Evolutionary conservation across 1,140 invertebrate genomes (phyloP).

Genomic region (Leptoteleia sp.): DNA sequence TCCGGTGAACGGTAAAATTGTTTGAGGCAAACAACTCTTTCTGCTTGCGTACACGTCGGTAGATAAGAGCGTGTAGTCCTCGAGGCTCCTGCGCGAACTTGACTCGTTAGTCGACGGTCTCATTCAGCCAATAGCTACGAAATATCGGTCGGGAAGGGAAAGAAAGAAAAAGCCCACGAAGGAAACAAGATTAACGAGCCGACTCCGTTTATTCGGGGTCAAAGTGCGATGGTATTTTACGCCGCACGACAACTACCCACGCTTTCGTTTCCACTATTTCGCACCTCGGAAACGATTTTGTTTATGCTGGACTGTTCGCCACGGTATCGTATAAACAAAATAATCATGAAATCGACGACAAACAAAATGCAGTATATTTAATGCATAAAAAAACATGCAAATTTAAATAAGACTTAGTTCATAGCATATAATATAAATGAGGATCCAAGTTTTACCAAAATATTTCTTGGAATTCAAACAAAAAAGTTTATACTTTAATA

Average conservation of each 20-base stretch:
- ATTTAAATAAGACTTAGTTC: no score
- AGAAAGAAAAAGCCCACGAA: constrained; percentile 17
- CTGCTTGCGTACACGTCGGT: not conserved
- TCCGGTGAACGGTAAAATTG: constrained; percentile 23
- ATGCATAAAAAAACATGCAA: no score
- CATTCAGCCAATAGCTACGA: constrained; percentile 11
- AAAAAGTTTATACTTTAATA: no score
- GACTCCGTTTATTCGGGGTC: constrained; percentile 29
- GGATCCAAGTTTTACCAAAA: no score
- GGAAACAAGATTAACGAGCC: constrained; percentile 38
- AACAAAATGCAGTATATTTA: no score
- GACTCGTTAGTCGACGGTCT: constrained; percentile 23
- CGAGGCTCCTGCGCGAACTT: constrained; percentile 4
- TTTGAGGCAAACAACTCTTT: constrained; percentile 40
- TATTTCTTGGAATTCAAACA: no score
- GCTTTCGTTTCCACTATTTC: constrained; percentile 16
- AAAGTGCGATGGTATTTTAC: constrained; percentile 44
- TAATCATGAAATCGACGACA: no score
- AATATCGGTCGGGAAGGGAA: constrained; percentile 4
- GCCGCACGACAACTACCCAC: constrained; percentile 36
- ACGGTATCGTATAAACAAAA: not conserved
- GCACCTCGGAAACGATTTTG: constrained; percentile 6
- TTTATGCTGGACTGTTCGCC: no score
- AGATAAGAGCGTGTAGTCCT: constrained; percentile 32
- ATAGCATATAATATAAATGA: no score